Evolutionary conservation across 1,140 invertebrate species (phyloP), one percentile per base, ranked within the genome.

Genomic region (Aphelenchoides fujianensis): DNA sequence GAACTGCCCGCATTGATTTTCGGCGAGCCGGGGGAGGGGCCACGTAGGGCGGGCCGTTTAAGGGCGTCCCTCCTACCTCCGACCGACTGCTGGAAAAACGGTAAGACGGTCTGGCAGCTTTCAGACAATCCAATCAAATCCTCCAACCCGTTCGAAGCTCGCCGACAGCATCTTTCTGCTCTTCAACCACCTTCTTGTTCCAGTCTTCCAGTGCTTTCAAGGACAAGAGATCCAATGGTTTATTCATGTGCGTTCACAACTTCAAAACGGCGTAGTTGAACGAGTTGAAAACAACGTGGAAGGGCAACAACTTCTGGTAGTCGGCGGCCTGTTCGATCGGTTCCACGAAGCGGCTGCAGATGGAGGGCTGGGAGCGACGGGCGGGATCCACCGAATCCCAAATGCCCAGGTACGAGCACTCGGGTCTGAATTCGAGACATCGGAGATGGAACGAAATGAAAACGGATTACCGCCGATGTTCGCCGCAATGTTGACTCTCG

Each of bases 341-440:
- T n/a, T 70, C 23, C 70, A 59, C 23, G 66, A 76, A 67, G 30
- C 31, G 53, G 36, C 70, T 32, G 59, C 76, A 78, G 27, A 79
- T 31, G 12, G 77, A 66, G 0, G 59, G 57, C 19, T 63, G 64
- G 9, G 19, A 30, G 7, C 35, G 37, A 68, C 82, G 82, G 16
- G 36, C 48, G n/a, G 78, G 76, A 53, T 84, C 82, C 28, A 78
- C 36, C 32, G 74, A 61, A 54, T 84, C 82, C 82, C 82, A 83
- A 75, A 83, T 83, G 28, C 53, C 78, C 32, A 75, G 61, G 69
- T 83, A 83, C 9, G 72, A 74, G 61, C 81, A 83, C 54, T 75
- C 64, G 3, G 73, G 30, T 52, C 81, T 82, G 52, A 53, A 79
- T 70, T 23, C 19, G n/a, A 23, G 31, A 7, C 34, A 16, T 1